These are phyloP conservation scores for Heliconius hewitsoni DNA, from an alignment of 1,140 invertebrate species.

Conservation along the genomic window DNA sequence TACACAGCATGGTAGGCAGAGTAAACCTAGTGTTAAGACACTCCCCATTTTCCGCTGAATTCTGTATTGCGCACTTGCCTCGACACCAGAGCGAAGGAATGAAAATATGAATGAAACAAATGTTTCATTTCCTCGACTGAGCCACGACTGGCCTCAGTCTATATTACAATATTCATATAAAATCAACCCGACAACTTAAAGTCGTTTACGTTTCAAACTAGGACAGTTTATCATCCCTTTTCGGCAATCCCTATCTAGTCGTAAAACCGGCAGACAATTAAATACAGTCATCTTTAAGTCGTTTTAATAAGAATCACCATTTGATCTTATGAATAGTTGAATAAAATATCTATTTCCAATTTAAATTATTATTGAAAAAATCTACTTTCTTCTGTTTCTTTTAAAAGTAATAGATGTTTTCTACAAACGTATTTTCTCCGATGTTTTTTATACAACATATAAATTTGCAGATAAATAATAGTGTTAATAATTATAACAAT, in stretches of 20 bases:
- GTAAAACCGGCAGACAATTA: conserved; percentile 49
- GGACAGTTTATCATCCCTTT: conserved; percentile 44
- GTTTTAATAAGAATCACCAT: conserved; percentile 35
- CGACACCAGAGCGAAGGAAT: neutral
- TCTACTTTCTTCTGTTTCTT: too few species aligned
- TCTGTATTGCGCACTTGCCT: too few species aligned
- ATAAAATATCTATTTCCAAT: neutral
- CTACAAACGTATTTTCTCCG: too few species aligned
- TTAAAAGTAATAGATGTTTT: too few species aligned
- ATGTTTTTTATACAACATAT: too few species aligned
- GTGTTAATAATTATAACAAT: too few species aligned
- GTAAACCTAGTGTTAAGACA: too few species aligned
- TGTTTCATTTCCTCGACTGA: too few species aligned
- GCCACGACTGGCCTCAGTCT: too few species aligned
- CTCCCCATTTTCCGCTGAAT: too few species aligned
- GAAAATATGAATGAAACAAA: too few species aligned
- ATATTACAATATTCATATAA: conserved; percentile 27
- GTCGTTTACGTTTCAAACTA: conserved; percentile 44
- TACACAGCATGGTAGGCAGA: neutral
- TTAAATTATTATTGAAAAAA: neutral
- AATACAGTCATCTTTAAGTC: conserved; percentile 42
- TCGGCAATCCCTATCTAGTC: conserved; percentile 37
- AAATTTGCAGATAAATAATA: too few species aligned
- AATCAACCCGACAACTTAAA: conserved; percentile 37
- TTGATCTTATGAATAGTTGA: conserved; percentile 5